Percentiles rank a stretch among this genome's conserved stretches.
phyloP scores from a whole-genome alignment of 2,113 vertebrate genomes.

The Myotis davidii region DNA sequence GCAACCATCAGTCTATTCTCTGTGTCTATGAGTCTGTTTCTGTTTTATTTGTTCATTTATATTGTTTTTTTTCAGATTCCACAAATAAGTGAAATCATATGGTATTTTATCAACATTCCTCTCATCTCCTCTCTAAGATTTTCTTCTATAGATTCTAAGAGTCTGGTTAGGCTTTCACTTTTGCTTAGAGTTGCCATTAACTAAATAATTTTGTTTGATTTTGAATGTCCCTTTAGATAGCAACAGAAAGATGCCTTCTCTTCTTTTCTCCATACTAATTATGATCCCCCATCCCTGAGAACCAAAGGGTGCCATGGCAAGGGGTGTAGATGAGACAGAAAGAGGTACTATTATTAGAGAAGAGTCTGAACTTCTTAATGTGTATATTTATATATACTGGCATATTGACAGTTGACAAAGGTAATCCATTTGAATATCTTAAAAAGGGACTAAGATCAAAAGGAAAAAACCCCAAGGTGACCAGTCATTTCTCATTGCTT shows the following conservation, averaged over 20 bases:
- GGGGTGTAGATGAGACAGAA: constrained; percentile 18
- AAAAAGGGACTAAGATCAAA: constrained; percentile 38
- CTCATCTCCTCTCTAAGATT: background rate
- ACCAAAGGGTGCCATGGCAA: background rate
- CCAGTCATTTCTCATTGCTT: background rate
- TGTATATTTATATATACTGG: background rate
- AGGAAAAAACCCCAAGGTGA: background rate
- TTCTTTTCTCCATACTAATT: constrained; percentile 19
- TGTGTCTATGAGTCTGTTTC: background rate
- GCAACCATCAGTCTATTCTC: background rate
- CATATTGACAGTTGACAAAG: background rate
- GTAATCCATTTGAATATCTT: constrained; percentile 14
- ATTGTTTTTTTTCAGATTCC: background rate
- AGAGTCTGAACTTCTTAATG: background rate
- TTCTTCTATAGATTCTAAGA: background rate
- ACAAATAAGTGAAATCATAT: background rate
- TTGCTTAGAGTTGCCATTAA: background rate
- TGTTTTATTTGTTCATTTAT: background rate
- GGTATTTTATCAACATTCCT: background rate
- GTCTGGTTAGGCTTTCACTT: constrained; percentile 10
- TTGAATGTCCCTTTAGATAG: constrained; percentile 43
- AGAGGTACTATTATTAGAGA: constrained; percentile 17
- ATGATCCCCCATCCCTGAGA: background rate
- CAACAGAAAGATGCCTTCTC: constrained; percentile 7
- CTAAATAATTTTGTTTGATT: constrained; percentile 32